Base-by-base conservation (phyloP, 1,140 invertebrate species). In the Potamilus streckersoni region DNA sequence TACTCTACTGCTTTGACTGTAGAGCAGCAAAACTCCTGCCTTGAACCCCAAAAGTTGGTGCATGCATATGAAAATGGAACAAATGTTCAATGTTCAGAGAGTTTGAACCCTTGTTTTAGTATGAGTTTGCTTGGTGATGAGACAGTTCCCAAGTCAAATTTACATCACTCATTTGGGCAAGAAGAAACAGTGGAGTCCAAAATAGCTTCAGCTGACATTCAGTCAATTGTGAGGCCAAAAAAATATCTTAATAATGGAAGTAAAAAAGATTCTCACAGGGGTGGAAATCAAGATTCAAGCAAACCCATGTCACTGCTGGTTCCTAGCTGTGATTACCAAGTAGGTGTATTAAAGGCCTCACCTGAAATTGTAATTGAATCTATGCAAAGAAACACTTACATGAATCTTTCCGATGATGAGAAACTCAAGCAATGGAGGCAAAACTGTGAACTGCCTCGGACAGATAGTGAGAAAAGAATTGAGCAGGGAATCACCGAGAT, bases 21-120 rank as follows among this genome's bases (percentile, higher is more conserved):
- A 49, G 38, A 49, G 6, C 38, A 49, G 38, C 38, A 49, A 49
- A 49, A 49, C 38, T 49, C 38, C 38, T 49, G 38, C 38, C 38
- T 49, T 49, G 38, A 49, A 8, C 38, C 38, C 6, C 6, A 8
- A 49, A 49, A 49, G 38, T 49, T 11, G 38, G 11, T 49, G 38
- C 38, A 49, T 55, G 74, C 66, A 49, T 64, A 80, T 69, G 70
- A 73, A 61, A 70, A 73, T 19, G n/a, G 71, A 19, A 80, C 78
- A 23, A 77, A 76, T 70, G 73, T 80, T 27, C 77, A 80, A 67
- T 74, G 82, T 73, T 81, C 83, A 63, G 84, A 85, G 64, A 76
- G 73, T 69, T 82, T 81, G 19, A 80, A 82, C 73, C 82, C 84
- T 76, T 79, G 82, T 73, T 84, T 81, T 75, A 80, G 81, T 31